phyloP scores from a whole-genome alignment of 2,113 vertebrate species.

The Jaculus jaculus region DNA sequence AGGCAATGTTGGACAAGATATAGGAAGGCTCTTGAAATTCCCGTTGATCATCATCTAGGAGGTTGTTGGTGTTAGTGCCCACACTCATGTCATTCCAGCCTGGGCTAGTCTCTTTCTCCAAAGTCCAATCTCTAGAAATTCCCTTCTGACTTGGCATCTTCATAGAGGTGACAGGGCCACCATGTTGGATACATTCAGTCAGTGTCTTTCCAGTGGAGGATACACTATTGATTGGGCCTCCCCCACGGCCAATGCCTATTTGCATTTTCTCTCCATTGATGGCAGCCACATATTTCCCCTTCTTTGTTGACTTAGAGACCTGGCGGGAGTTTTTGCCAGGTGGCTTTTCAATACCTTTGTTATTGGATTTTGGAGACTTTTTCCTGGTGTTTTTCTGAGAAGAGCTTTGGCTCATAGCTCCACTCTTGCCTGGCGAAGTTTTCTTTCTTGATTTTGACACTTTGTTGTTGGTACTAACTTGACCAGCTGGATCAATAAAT shows the following conservation, averaged over 20 bases:
- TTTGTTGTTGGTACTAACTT: slow-evolving; percentile 89
- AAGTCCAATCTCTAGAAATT: slow-evolving; percentile 89
- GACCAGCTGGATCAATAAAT: slow-evolving; percentile 91
- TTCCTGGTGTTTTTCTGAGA: slow-evolving; percentile 94
- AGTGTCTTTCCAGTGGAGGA: slow-evolving; percentile 78
- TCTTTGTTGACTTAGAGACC: slow-evolving; percentile 92
- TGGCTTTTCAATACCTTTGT: slow-evolving; percentile 91
- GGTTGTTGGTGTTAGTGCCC: slow-evolving; percentile 84
- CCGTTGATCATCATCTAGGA: slow-evolving; percentile 95
- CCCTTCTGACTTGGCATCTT: slow-evolving; percentile 84
- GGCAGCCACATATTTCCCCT: slow-evolving; percentile 91
- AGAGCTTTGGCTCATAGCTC: slow-evolving; percentile 87
- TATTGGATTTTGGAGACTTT: slow-evolving; percentile 91
- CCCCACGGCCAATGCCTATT: slow-evolving; percentile 76
- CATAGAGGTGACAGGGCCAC: slow-evolving; percentile 64
- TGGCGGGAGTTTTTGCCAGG: slow-evolving; percentile 92
- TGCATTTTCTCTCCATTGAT: slow-evolving; percentile 91
- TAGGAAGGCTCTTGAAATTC: slow-evolving; percentile 99
- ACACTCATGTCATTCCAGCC: slow-evolving; percentile 89
- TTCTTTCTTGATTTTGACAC: slow-evolving; percentile 95
- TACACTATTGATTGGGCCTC: slow-evolving; percentile 76
- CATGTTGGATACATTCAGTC: slow-evolving; percentile 80
- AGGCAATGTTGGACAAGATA: slow-evolving; percentile 99
- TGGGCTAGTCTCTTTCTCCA: slow-evolving; percentile 84
- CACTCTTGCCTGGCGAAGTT: slow-evolving; percentile 91